Base-by-base conservation (phyloP, 2,888 invertebrate genomes). In the Sarcophaga variegata region DNA sequence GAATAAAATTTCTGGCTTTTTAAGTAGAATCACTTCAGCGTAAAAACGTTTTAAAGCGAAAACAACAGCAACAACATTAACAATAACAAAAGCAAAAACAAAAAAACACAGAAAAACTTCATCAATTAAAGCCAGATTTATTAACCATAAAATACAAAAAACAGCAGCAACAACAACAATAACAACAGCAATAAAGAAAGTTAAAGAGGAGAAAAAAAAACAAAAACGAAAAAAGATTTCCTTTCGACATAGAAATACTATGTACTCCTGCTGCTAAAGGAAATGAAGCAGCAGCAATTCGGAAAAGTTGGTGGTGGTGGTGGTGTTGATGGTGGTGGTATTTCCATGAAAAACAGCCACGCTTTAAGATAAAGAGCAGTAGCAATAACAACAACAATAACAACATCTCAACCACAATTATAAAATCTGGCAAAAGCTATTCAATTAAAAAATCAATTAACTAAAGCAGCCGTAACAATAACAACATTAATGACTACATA, bases 361-460 rank as follows among this genome's bases (percentile, higher is more conserved):
- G 14, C 14, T 14, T 49, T 14, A 49, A 11, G 11, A 49, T 49
- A 49, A 49, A 11, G 14, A 49, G 14, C 49, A 49, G 14, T 12
- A 49, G 14, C 49, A 49, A 49, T 1, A 12, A 14, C 49, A 49
- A 49, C 12, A 49, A 49, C 10, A 14, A 14, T 12, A 49, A 49
- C 0, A 49, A 3, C 49, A 8, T 67, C n/a, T 4, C 54, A 69
- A 45, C n/a, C 71, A 64, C 49, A 69, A 75, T n/a, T n/a, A 69
- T 54, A 14, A 75, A 84, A 80, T 71, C 80, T 76, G 62, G 75
- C 22, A 59, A 83, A 54, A 83, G 64, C 83, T 79, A 84, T 87
- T 87, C 78, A 84, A 87, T 84, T 87, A 84, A 82, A 84, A 87
- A 84, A 84, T 87, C 84, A 84, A 87, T 87, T 84, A 84, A 81